phyloP scores from a whole-genome alignment of 2,113 vertebrate genomes.

The Ctenomys sociabilis region DNA sequence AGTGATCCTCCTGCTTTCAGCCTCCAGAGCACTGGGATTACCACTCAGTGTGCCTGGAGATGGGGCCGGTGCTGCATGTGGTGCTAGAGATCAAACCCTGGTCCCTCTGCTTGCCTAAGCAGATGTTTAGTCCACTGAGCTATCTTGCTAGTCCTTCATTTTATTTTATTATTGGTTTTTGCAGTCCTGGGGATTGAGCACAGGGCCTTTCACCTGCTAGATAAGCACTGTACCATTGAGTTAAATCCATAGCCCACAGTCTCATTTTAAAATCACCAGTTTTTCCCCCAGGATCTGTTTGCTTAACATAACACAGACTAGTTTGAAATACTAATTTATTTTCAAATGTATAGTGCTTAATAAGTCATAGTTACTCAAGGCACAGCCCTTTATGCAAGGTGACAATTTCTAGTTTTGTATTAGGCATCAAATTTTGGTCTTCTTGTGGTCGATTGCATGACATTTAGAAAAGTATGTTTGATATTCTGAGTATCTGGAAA shows the following conservation, averaged over 20 bases:
- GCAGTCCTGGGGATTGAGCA: not conserved
- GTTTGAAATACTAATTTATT: constrained; percentile 55
- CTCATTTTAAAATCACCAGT: constrained; percentile 12
- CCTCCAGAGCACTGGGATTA: no score
- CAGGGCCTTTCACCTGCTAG: not conserved
- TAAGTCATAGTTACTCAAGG: not conserved
- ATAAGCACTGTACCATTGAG: not conserved
- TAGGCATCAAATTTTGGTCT: not conserved
- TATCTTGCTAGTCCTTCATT: not conserved
- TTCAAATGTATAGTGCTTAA: constrained; percentile 31
- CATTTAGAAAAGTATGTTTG: constrained; percentile 1
- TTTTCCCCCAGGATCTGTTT: not conserved
- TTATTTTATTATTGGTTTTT: not conserved
- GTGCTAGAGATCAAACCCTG: no score
- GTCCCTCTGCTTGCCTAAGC: no score
- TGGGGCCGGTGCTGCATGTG: no score
- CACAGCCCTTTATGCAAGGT: not conserved
- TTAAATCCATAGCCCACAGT: not conserved
- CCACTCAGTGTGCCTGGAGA: no score
- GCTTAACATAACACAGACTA: not conserved
- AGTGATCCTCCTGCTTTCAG: no score
- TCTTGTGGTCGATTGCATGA: constrained; percentile 14
- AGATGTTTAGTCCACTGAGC: no score
- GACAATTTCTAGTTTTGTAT: constrained; percentile 23
- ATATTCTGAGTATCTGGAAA: constrained; percentile 33